These are phyloP conservation scores for Idaea aversata DNA, from an alignment of 2,888 invertebrate species.

Conservation along the genomic window DNA sequence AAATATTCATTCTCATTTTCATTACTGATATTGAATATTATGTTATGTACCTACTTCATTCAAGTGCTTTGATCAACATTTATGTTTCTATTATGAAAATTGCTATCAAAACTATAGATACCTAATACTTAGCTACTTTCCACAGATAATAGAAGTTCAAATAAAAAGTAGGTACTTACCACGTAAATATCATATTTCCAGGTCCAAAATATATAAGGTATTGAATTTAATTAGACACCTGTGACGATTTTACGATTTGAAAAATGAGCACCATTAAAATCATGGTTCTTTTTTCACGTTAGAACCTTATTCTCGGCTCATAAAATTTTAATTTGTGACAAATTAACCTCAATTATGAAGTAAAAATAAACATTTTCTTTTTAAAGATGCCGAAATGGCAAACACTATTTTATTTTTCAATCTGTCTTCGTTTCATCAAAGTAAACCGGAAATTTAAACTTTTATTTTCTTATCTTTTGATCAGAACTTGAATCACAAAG, in stretches of 20 bases:
- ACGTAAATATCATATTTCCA: too few relatives aligned
- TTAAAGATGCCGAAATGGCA: background rate
- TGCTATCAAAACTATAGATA: too few relatives aligned
- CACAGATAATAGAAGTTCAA: too few relatives aligned
- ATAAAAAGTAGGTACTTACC: too few relatives aligned
- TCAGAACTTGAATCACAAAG: conserved; percentile 20
- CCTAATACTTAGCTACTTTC: too few relatives aligned
- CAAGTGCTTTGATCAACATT: conserved; percentile 17
- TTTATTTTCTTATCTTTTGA: conserved; percentile 15
- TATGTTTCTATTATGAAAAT: conserved; percentile 7
- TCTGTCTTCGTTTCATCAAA: background rate
- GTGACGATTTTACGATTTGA: conserved; percentile 29
- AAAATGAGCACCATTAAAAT: conserved; percentile 24
- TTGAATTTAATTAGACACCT: conserved; percentile 31
- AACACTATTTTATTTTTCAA: background rate
- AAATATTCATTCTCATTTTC: conserved; percentile 22
- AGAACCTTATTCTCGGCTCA: conserved; percentile 3
- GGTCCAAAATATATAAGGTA: conserved; percentile 13
- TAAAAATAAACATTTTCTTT: conserved; percentile 3
- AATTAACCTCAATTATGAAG: background rate
- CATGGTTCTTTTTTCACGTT: conserved; percentile 15
- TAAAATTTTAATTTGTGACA: conserved; percentile 1
- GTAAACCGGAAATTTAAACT: conserved; percentile 5
- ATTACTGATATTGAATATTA: too few relatives aligned
- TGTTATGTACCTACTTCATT: conserved; percentile 14